These are phyloP conservation scores for Cricetomys ansorgei DNA, from an alignment of 2,113 vertebrate species.

Conservation along the genomic window DNA sequence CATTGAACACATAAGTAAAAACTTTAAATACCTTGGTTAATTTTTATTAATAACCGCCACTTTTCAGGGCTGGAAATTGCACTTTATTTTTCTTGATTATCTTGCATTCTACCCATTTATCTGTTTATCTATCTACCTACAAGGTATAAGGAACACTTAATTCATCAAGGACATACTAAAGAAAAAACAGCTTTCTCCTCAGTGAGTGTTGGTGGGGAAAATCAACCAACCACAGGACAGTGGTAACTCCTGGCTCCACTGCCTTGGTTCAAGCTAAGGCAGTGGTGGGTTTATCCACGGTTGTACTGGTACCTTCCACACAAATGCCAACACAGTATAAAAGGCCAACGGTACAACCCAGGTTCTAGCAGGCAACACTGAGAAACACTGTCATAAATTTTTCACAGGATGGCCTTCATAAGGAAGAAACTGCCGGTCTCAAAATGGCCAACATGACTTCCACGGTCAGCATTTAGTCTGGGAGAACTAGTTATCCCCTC, in stretches of 20 bases:
- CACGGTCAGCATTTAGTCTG: neutral
- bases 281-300: accelerated
- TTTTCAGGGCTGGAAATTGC: neutral
- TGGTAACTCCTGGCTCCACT: neutral
- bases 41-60: neutral
- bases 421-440: neutral
- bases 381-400: neutral
- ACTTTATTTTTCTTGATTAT: neutral
- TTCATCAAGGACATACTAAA: neutral
- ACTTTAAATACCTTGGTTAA: neutral
- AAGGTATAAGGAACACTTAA: neutral
- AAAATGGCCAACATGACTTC: too few relatives aligned
- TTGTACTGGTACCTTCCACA: neutral
- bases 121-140: neutral
- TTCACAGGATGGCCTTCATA: accelerated
- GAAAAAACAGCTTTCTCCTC: neutral
- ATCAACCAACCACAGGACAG: neutral
- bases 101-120: neutral
- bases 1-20: neutral
- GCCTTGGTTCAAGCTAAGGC: neutral
- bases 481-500: neutral
- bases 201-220: neutral
- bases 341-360: too few relatives aligned
- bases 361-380: neutral
- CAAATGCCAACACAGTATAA: neutral